Conservation (phyloP, 2,888 invertebrate genomes). For the Epirrhoe alternata region DNA sequence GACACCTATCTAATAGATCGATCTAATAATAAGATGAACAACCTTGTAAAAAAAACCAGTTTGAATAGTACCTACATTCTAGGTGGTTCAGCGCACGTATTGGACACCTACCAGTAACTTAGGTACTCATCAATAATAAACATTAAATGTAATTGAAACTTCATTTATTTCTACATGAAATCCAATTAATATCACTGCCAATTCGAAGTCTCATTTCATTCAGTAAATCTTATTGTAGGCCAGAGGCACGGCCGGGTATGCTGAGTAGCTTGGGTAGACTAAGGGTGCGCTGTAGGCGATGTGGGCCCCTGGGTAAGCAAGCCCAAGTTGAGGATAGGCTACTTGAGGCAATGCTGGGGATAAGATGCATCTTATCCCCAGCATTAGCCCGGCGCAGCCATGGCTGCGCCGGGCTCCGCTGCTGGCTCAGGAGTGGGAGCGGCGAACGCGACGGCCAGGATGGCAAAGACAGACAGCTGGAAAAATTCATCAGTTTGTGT, state of each 20-base stretch:
- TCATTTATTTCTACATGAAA: slow-evolving; percentile 14
- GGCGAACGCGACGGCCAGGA: slow-evolving; percentile 55
- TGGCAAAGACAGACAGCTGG: slow-evolving; percentile 54
- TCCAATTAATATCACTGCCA: slow-evolving; percentile 19
- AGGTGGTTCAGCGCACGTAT: neutral
- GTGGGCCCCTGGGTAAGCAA: slow-evolving; percentile 43
- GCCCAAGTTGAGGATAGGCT: slow-evolving; percentile 45
- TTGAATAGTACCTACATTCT: neutral
- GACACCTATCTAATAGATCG: neutral
- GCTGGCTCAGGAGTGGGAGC: slow-evolving; percentile 59
- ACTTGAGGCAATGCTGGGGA: slow-evolving; percentile 41
- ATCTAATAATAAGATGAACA: neutral
- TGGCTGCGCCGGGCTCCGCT: slow-evolving; percentile 41
- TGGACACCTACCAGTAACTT: neutral
- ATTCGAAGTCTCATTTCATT: slow-evolving; percentile 26
- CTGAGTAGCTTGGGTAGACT: slow-evolving; percentile 39
- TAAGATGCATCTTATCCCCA: no score
- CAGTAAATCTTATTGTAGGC: slow-evolving; percentile 56
- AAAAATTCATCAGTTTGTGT: slow-evolving; percentile 30
- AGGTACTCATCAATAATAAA: neutral
- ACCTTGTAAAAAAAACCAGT: neutral
- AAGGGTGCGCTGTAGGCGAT: slow-evolving; percentile 42
- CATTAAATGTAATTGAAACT: neutral
- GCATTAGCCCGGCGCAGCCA: no score
- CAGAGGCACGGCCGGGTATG: slow-evolving; percentile 48